A percentile compares a stretch with the other conserved stretches of the same genome.
phyloP scores from a whole-genome alignment of 2,113 vertebrate genomes.

The Austrofundulus limnaeus region DNA sequence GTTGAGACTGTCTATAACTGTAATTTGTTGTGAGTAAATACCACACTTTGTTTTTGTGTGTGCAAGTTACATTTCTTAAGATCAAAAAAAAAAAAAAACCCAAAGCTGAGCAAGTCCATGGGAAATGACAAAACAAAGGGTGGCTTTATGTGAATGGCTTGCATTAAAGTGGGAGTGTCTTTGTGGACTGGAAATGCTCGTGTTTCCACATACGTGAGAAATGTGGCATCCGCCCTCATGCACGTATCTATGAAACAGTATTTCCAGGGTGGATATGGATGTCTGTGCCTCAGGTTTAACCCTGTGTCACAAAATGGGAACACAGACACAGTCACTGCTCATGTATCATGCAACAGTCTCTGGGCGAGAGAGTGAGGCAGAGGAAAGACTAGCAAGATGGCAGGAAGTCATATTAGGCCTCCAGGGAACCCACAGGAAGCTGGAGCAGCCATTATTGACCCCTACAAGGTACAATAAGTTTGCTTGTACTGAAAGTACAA shows the following conservation, averaged over 20 bases:
- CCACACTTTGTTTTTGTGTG: too few relatives aligned
- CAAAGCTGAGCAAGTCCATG: slow-evolving; percentile 1
- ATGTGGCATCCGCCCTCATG: slow-evolving; percentile 26
- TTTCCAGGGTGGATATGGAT: slow-evolving; percentile 29
- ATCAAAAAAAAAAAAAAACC: neutral
- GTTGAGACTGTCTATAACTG: too few relatives aligned
- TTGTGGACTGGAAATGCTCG: slow-evolving; percentile 31
- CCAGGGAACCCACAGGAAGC: slow-evolving; percentile 66
- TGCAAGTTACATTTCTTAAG: neutral
- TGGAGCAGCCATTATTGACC: slow-evolving; percentile 63
- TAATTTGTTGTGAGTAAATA: too few relatives aligned
- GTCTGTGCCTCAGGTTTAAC: slow-evolving; percentile 33
- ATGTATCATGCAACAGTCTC: slow-evolving; percentile 23
- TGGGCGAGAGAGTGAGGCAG: slow-evolving; percentile 56
- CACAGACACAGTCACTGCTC: neutral
- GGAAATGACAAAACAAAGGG: slow-evolving; percentile 4
- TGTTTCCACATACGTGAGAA: slow-evolving; percentile 34
- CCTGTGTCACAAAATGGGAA: neutral
- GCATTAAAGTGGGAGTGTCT: slow-evolving; percentile 22
- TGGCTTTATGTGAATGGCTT: slow-evolving; percentile 28
- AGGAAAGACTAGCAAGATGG: slow-evolving; percentile 68
- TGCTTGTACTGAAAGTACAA: neutral
- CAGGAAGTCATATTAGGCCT: slow-evolving; percentile 76
- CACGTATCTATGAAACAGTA: slow-evolving; percentile 24
- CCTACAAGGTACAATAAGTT: slow-evolving; percentile 16